Conservation (phyloP, 2,888 invertebrate genomes). For the Agonopterix arenella region DNA sequence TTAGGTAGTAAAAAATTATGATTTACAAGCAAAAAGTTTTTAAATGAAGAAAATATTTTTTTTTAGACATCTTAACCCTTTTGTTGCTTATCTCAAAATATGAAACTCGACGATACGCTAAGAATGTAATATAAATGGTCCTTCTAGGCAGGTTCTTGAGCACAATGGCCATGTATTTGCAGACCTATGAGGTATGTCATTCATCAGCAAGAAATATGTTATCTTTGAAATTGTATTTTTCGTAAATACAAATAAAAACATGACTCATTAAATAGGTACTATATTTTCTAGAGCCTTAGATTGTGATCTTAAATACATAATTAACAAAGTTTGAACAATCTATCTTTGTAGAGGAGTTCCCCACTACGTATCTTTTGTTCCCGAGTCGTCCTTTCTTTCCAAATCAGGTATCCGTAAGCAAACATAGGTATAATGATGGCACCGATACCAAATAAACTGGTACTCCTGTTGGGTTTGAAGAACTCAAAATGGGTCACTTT, state of each 20-base stretch:
- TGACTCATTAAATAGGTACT: conserved; percentile 17
- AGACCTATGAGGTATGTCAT: not conserved
- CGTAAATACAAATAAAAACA: conserved; percentile 1
- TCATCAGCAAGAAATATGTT: not conserved
- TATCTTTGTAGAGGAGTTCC: conserved; percentile 85
- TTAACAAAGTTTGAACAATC: conserved; percentile 75
- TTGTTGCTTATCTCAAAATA: too few relatives aligned
- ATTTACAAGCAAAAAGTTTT: too few relatives aligned
- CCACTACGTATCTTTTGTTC: conserved; percentile 82
- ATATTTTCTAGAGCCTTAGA: conserved; percentile 9
- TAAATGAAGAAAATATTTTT: too few relatives aligned
- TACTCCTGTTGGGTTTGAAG: conserved; percentile 80
- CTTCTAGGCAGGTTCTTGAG: too few relatives aligned
- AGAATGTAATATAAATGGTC: too few relatives aligned
- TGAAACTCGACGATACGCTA: too few relatives aligned
- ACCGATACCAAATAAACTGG: conserved; percentile 68
- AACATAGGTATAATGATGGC: conserved; percentile 76
- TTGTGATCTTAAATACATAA: conserved; percentile 5
- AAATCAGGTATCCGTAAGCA: conserved; percentile 69
- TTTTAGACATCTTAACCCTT: too few relatives aligned
- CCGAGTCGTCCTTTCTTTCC: conserved; percentile 63
- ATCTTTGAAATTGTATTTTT: not conserved
- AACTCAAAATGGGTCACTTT: conserved; percentile 79
- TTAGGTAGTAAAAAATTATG: too few relatives aligned
- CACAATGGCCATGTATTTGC: not conserved